Base-by-base conservation (phyloP, 2,113 vertebrate species). In the Pelecanoides urinatrix region DNA sequence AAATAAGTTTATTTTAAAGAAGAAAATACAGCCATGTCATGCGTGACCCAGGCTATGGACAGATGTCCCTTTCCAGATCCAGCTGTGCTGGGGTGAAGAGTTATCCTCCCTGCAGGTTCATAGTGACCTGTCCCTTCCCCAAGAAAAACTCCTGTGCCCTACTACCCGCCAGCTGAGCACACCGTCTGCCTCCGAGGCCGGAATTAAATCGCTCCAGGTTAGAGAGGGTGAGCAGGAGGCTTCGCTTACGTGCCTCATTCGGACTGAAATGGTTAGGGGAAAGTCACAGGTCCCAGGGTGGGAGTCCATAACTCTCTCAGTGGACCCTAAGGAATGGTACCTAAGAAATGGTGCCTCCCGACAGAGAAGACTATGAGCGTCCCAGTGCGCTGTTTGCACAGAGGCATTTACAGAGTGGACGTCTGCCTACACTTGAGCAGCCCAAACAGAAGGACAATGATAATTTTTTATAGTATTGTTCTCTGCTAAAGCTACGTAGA, bases 131-230 rank as follows among this genome's bases (percentile, higher is more conserved):
- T 22, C 7, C 5, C n/a, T 87, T 93, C 76, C 56, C 15, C 11
- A 7, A 21, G 30, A 52, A 49, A 40, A 76, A 7, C 7, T 83
- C 29, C 65, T 29, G 7, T 70, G 29, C 26, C 55, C 32, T 32
- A 29, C 21, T 53, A 38, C 30, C 11, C 1, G 0, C 45, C 3
- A 2, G 7, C 47, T 55, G 62, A 83, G 22, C 34, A 29, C 11
- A 1, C 49, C 1, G 0, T 45, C 49, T 2, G 3, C 47, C 22
- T 80, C 59, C 1, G 5, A 56, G 3, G 6, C 7, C 5, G 0
- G 42, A 77, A 47, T 38, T 13, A 75, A 82, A 56, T 23, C 2
- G 0, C 20, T 72, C 13, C 13, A 42, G 8, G n/a, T 74, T 62
- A 71, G 71, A 42, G 15, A 26, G 34, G 17, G n/a, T 34, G 38